Evolutionary conservation across 2,797 vertebrate genomes (phyloP).

Genomic region (Syngnathus acus): DNA sequence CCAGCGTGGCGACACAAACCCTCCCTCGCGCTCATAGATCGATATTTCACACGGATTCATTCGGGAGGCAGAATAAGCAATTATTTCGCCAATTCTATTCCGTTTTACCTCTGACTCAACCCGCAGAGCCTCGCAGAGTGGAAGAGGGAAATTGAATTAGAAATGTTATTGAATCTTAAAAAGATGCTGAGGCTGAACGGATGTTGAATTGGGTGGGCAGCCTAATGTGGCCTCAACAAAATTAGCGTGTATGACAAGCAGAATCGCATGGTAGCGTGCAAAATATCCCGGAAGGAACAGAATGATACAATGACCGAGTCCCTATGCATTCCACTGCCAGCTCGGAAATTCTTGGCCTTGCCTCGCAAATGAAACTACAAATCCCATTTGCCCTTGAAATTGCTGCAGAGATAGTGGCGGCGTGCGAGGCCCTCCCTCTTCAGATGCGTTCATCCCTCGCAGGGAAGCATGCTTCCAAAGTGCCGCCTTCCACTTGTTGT

Average conservation of each 20-base stretch:
- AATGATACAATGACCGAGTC: neutral
- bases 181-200: neutral
- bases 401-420: constrained; percentile 30
- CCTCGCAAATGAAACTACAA: constrained; percentile 37
- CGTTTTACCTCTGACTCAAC: neutral
- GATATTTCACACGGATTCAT: constrained; percentile 11
- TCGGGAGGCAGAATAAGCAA: constrained; percentile 3
- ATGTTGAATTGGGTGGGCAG: neutral
- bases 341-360: neutral
- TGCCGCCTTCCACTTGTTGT: constrained; percentile 18
- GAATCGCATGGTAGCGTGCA: neutral
- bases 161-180: neutral
- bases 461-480: constrained; percentile 21
- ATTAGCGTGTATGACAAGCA: no score
- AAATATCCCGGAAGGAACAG: neutral
- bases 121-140: neutral
- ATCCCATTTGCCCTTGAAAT: constrained; percentile 44
- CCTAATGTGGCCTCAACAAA: neutral
- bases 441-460: constrained; percentile 3
- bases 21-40: neutral
- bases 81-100: neutral
- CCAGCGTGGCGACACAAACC: neutral
- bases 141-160: neutral
- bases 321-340: neutral
- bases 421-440: constrained; percentile 29